Evolutionary conservation across 2,797 vertebrate species (phyloP).

Genomic region (Scleropages formosus): DNA sequence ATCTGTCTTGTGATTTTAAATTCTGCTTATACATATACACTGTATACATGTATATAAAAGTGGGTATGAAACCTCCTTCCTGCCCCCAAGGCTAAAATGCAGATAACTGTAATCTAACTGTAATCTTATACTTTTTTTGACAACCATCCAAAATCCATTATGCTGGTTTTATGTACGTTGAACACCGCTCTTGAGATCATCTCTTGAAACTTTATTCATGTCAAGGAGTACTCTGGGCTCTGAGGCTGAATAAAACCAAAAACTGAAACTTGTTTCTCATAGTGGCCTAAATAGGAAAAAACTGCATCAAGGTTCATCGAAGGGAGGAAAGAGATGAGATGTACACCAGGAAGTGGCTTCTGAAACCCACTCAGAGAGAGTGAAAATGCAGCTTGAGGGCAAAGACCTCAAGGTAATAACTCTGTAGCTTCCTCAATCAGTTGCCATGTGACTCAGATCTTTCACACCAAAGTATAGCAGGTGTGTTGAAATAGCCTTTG

Average conservation of each 20-base stretch:
- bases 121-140: no score
- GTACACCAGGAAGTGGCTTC: neutral
- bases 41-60: no score
- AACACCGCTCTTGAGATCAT: neutral
- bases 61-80: no score
- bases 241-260: neutral
- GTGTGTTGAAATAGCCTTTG: no score
- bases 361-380: neutral
- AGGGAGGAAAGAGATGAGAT: neutral
- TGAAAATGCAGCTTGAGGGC: neutral
- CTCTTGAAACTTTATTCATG: neutral
- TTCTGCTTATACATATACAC: no score
- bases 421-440: no score
- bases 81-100: no score
- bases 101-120: no score
- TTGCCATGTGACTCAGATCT: no score
- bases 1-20: no score
- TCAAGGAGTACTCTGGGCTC: neutral
- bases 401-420: no score
- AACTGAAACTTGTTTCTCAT: neutral
- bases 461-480: no score
- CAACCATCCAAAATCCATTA: neutral
- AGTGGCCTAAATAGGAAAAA: neutral
- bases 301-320: neutral
- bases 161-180: neutral